A percentile compares a stretch with the other conserved stretches of the same genome.
Evolutionary conservation across 2,113 vertebrate species (phyloP).

Genomic region (Camelus bactrianus): DNA sequence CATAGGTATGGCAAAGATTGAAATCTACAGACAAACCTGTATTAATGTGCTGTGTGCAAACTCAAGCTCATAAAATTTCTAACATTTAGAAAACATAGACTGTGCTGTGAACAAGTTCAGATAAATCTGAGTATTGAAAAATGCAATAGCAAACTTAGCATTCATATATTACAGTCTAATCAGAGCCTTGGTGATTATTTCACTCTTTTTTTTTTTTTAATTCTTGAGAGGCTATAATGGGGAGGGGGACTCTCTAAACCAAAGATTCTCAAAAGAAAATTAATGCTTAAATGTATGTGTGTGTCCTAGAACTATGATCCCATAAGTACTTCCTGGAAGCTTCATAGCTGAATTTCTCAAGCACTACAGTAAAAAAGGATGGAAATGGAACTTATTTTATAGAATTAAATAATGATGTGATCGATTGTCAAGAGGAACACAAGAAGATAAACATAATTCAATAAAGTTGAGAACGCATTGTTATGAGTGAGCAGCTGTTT

Average conservation of each 20-base stretch:
- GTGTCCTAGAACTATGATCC: not conserved
- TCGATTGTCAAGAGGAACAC: not conserved
- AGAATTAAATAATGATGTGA: not conserved
- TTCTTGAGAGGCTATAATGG: not conserved
- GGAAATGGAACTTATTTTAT: not conserved
- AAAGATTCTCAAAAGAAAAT: not conserved
- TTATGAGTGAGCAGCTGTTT: not conserved
- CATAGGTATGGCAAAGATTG: not conserved
- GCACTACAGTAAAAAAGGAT: not conserved
- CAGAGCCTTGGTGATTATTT: not conserved
- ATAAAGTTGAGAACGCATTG: not conserved
- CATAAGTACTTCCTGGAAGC: not conserved
- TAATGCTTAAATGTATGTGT: not conserved
- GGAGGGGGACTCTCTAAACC: not conserved
- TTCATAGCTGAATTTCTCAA: not conserved
- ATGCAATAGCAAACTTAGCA: not conserved
- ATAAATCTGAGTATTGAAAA: not conserved
- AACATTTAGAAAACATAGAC: not conserved
- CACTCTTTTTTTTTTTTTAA: not conserved
- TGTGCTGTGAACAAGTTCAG: not conserved
- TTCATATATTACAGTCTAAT: not conserved
- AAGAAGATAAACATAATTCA: not conserved
- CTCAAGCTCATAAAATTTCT: not conserved
- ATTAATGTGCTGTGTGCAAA: not conserved
- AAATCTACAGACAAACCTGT: not conserved